A percentile compares a stretch with the other conserved stretches of the same genome.
These are phyloP conservation scores for Eurosta solidaginis DNA, from an alignment of 1,140 invertebrate genomes.

Conservation along the genomic window DNA sequence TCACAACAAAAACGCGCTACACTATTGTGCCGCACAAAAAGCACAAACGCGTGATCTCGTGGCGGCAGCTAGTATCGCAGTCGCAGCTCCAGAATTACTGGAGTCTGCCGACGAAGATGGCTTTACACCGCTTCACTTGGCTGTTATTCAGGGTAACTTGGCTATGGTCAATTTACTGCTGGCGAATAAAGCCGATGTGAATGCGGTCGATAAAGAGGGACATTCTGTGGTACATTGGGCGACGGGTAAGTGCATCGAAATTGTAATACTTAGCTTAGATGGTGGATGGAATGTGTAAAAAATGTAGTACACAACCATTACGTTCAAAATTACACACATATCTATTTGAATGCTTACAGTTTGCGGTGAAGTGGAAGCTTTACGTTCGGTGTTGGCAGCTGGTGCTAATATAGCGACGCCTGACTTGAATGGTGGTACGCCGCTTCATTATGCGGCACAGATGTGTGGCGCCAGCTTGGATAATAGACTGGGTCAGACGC, in stretches of 20 bases:
- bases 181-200: constrained; percentile 83
- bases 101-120: constrained; percentile 88
- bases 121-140: constrained; percentile 90
- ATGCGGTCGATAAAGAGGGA: constrained; percentile 87
- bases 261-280: too few species aligned
- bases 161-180: constrained; percentile 80
- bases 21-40: constrained; percentile 77
- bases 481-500: constrained; percentile 61
- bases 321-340: neutral
- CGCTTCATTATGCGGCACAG: constrained; percentile 96
- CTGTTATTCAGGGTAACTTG: constrained; percentile 88
- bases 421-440: constrained; percentile 92
- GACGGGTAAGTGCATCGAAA: constrained; percentile 85
- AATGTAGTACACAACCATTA: neutral
- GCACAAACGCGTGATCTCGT: constrained; percentile 63
- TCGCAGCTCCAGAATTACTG: constrained; percentile 78
- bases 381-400: constrained; percentile 81
- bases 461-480: constrained; percentile 84
- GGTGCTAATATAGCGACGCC: constrained; percentile 83
- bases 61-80: constrained; percentile 66
- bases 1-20: constrained; percentile 84
- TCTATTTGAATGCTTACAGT: constrained; percentile 64
- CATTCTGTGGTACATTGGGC: constrained; percentile 99
- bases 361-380: constrained; percentile 85
- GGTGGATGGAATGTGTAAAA: too few species aligned